phyloP scores from a whole-genome alignment of 2,113 vertebrate genomes.

The Lepisosteus oculatus region DNA sequence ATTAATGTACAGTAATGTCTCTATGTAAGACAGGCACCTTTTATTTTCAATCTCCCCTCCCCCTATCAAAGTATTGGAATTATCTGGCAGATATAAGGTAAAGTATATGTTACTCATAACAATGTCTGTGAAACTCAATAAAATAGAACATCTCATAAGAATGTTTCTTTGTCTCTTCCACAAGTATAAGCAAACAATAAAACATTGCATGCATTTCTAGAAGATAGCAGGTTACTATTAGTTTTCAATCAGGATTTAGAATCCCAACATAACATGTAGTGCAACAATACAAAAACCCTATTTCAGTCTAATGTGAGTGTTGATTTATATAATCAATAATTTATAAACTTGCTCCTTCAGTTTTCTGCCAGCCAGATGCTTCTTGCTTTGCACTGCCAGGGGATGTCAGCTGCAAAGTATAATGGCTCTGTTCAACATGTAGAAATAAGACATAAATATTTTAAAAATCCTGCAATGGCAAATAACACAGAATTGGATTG shows the following conservation, averaged over 20 bases:
- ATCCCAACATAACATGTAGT: neutral
- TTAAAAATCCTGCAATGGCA: conserved; percentile 75
- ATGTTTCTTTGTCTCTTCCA: too few relatives aligned
- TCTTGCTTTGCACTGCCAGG: conserved; percentile 66
- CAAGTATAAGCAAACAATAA: neutral
- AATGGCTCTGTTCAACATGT: conserved; percentile 72
- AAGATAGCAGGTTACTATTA: too few relatives aligned
- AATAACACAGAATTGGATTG: conserved; percentile 50
- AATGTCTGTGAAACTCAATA: too few relatives aligned
- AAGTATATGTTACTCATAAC: too few relatives aligned
- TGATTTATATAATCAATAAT: conserved; percentile 93
- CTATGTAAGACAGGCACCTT: too few relatives aligned
- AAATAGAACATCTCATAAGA: too few relatives aligned
- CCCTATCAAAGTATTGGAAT: too few relatives aligned
- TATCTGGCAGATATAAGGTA: too few relatives aligned
- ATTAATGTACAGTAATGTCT: too few relatives aligned
- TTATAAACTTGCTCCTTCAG: conserved; percentile 74
- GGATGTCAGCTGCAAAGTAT: conserved; percentile 80
- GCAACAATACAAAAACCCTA: neutral
- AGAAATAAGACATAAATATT: conserved; percentile 92
- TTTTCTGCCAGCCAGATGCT: conserved; percentile 81
- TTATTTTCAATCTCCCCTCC: too few relatives aligned
- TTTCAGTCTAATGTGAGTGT: conserved; percentile 64
- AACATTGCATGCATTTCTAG: neutral
- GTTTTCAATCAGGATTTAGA: neutral